Conservation (phyloP, 2,888 invertebrate genomes). For the Willowsia nigromaculata region DNA sequence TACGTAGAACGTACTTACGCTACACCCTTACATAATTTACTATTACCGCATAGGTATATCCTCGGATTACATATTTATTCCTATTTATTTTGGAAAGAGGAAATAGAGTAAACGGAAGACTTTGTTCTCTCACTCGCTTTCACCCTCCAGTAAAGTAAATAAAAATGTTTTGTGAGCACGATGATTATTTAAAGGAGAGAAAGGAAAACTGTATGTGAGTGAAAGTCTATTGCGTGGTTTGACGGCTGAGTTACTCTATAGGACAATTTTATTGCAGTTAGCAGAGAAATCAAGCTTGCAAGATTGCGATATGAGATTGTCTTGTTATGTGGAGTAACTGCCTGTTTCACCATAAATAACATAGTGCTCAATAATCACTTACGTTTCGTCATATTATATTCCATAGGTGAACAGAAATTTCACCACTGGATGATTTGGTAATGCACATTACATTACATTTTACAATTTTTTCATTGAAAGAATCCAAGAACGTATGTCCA, state of each 20-base stretch:
- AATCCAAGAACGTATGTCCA: too few relatives aligned
- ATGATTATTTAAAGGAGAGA: background rate
- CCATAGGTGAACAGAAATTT: too few relatives aligned
- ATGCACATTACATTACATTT: too few relatives aligned
- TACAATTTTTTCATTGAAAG: too few relatives aligned
- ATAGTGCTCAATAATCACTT: too few relatives aligned
- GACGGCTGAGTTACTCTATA: background rate
- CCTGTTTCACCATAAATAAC: too few relatives aligned
- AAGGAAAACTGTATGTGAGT: background rate
- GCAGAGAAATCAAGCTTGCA: background rate
- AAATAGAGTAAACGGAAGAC: background rate
- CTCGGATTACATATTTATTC: background rate
- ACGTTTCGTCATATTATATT: too few relatives aligned
- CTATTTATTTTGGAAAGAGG: background rate
- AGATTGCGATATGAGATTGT: too few relatives aligned
- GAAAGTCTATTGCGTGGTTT: too few relatives aligned
- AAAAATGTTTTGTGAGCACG: background rate
- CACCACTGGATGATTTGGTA: too few relatives aligned
- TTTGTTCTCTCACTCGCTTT: conserved; percentile 27
- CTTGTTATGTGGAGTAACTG: too few relatives aligned
- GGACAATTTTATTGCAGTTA: background rate
- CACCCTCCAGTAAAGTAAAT: conserved; percentile 17
- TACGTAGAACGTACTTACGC: background rate
- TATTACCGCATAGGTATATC: background rate
- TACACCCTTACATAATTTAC: background rate